Percentiles rank a stretch among this genome's conserved stretches.
Conservation (phyloP, 1,140 invertebrate genomes). For the Daktulosphaira vitifoliae region DNA sequence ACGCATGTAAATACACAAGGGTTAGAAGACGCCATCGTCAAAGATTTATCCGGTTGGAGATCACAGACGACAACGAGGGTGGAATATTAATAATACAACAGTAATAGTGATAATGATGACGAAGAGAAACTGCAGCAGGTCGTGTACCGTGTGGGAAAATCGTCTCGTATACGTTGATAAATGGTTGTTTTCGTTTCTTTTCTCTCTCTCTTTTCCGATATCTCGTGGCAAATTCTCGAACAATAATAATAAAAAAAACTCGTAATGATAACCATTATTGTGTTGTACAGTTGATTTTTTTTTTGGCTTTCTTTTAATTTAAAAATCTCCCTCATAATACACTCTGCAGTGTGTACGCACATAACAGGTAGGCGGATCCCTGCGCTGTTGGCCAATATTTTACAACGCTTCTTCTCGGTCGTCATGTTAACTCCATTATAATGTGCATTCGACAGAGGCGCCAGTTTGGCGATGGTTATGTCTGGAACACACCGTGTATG, state of each 20-base stretch:
- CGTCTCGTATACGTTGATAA: constrained; percentile 7
- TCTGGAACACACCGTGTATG: constrained; percentile 1
- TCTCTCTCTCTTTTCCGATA: not conserved
- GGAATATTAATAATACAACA: not conserved
- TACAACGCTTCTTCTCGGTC: not conserved
- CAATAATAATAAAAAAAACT: not conserved
- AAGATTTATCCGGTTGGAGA: no score
- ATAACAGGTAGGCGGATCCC: constrained; percentile 28
- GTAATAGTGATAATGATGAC: no score
- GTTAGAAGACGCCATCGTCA: no score
- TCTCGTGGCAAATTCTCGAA: constrained; percentile 7
- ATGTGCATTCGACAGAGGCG: constrained; percentile 22
- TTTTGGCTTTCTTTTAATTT: constrained; percentile 33
- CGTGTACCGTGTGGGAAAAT: constrained; percentile 7
- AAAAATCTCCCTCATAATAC: constrained; percentile 15
- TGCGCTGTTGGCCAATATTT: constrained; percentile 25
- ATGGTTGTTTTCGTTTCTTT: constrained; percentile 10
- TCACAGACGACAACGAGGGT: not conserved
- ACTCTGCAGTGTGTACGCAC: not conserved
- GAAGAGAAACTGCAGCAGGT: not conserved
- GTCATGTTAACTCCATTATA: not conserved
- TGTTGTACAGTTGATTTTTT: constrained; percentile 2
- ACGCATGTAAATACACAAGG: no score
- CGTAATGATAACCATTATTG: constrained; percentile 15
- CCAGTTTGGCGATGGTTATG: constrained; percentile 33